Base-by-base conservation (phyloP, 2,888 invertebrate species). In the Dynastes tityus region DNA sequence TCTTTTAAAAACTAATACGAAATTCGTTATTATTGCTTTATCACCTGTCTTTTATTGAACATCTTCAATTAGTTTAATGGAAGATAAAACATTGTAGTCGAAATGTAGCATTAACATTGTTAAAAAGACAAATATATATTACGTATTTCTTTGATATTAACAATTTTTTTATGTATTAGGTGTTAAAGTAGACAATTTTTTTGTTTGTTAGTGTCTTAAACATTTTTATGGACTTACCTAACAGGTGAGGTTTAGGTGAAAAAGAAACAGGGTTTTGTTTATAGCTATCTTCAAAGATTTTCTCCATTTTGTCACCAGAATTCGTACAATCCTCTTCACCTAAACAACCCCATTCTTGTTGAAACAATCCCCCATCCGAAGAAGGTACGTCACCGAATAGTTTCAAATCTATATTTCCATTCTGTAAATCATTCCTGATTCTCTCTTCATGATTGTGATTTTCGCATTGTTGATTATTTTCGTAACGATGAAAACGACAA, bases 301-400 rank as follows among this genome's bases (percentile, higher is more conserved):
- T 77, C 61, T 32, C 11, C 16, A 51, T 51, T 22, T 76, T 67
- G 8, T 53, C 67, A 5, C 16, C 45, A 11, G 55, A 53, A 76
- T 75, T 37, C 8, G 16, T 22, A 32, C 22, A 45, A 22, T 51
- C 64, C 22, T 71, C 71, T 37, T 68, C 63, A n/a, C 11, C 27
- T n/a, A 63, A 29, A 40, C 37, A 77, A 51, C 68, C 58, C 71
- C 77, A 77, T 2, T 77, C 71, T 8, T 61, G 45, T 22, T 58
- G 63, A 40, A 58, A 70, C 22, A 58, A 65, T 32, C 68, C 49
- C 4, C 13, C 49, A 11, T 45, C 37, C 53, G 67, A 9, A 29
- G 55, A 22, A 22, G 58, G 27, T 16, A 32, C 37, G 11, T 22
- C 63, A 9, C 67, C 64, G 16, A 29, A 64, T 40, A 76, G 16